Conservation (phyloP, 2,888 invertebrate species). For the Electrophaes corylata region DNA sequence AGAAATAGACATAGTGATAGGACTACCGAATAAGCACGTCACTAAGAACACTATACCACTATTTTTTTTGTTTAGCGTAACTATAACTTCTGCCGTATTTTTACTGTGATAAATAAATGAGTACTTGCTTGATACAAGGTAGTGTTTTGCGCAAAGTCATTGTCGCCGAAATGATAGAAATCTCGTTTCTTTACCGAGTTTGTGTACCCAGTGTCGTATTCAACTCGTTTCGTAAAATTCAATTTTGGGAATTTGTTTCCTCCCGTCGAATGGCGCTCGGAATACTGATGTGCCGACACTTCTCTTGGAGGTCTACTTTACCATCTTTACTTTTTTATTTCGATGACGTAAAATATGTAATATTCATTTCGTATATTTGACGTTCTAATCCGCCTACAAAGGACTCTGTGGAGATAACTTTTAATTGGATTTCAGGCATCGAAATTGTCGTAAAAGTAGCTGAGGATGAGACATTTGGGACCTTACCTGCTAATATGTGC, state of each 20-base stretch:
- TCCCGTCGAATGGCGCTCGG: conserved; percentile 73
- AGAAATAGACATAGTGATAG: too few species aligned
- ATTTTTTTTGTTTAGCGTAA: too few species aligned
- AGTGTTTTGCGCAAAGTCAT: conserved; percentile 54
- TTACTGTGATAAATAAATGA: conserved; percentile 2
- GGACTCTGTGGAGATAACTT: conserved; percentile 26
- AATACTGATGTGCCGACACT: conserved; percentile 77
- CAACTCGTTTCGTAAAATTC: conserved; percentile 84
- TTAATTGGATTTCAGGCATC: conserved; percentile 23
- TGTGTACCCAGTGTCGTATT: conserved; percentile 80
- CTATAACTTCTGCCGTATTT: background rate
- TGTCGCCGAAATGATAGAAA: conserved; percentile 78
- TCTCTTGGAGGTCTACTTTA: conserved; percentile 50
- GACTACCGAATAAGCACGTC: too few species aligned
- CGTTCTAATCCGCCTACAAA: conserved; percentile 46
- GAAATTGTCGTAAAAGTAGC: conserved; percentile 18
- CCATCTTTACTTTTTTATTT: conserved; percentile 52
- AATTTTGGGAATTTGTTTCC: conserved; percentile 85
- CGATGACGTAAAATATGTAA: conserved; percentile 61
- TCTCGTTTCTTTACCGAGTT: conserved; percentile 77
- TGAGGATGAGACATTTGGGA: conserved; percentile 2
- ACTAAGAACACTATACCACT: too few species aligned
- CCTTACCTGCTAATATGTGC: conserved; percentile 1
- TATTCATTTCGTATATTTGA: conserved; percentile 53
- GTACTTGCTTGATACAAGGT: conserved; percentile 8